phyloP scores from a whole-genome alignment of 2,113 vertebrate species.

The Rhinopithecus roxellana region DNA sequence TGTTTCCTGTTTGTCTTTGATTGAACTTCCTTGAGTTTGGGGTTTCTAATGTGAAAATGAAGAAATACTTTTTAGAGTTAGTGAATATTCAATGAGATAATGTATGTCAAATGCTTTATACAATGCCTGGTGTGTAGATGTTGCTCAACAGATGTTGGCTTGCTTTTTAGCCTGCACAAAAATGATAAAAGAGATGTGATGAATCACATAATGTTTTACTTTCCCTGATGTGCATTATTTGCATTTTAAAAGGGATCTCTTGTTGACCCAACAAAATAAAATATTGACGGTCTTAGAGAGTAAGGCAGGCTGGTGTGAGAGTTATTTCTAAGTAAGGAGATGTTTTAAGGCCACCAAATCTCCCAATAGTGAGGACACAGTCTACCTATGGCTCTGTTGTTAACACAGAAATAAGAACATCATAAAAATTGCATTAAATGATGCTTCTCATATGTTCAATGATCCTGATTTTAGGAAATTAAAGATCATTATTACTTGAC shows the following conservation, averaged over 20 bases:
- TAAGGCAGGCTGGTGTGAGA: not conserved
- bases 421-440: slow-evolving; percentile 47
- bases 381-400: not conserved
- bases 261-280: not conserved
- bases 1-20: not conserved
- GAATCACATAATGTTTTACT: not conserved
- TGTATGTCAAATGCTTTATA: not conserved
- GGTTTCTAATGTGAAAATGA: not conserved
- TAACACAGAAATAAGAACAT: slow-evolving; percentile 16
- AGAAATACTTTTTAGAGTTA: not conserved
- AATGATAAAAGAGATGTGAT: not conserved
- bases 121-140: not conserved
- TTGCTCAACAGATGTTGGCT: not conserved
- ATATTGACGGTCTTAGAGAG: not conserved
- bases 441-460: not conserved
- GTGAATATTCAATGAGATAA: not conserved
- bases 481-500: slow-evolving; percentile 72
- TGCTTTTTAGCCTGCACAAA: not conserved
- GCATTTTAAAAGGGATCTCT: slow-evolving; percentile 3
- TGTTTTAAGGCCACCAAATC: not conserved
- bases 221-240: not conserved
- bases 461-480: slow-evolving; percentile 64
- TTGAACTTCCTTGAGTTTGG: not conserved
- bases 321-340: slow-evolving; percentile 16
- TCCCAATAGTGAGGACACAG: not conserved